Base-by-base conservation (phyloP, 2,113 vertebrate genomes). In the Sphyrna mokarran region DNA sequence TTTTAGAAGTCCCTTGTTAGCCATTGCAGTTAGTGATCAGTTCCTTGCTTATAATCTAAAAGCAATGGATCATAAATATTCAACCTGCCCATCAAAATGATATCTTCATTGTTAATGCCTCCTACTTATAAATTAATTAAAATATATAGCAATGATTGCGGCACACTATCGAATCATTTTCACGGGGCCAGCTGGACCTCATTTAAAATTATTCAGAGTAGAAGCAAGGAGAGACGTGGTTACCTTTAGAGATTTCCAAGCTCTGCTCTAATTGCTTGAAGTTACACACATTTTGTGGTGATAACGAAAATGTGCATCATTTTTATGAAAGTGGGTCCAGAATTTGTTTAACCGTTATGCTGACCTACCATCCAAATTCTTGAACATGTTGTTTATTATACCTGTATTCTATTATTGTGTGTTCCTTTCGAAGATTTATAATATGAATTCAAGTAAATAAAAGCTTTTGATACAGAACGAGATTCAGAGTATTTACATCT, bases 1-100 rank as follows among this genome's bases (percentile, higher is more conserved):
- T 72, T 69, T 95, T 33, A 95, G 43, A 95, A 72, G 68, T 72
- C 94, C 94, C 94, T 48, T 95, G 93, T 72, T 95, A 90, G 54
- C 58, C 54, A 54, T 63, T 90, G 87, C 87, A 61, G 87, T 90
- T 26, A 95, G 69, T 95, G 37, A 95, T 54, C 68, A 43, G 68
- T 95, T 11, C 43, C 40, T 72, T 95, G 94, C 43, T 95, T 72
- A 43, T 76, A 95, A 95, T 95, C 68, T 76, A 76, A 72, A 72
- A 54, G 69, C 48, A 61, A 76, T 72, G 94, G 69, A 72, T 95
- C 94, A 95, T 69, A 95, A 94, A 76, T 54, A 61, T 95, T 95
- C 37, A 95, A 95, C 13, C 23, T 95, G 68, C 94, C 69, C 26
- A 54, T 95, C 54, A 72, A 95, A 94, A 48, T 54, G 66, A 94